phyloP scores from a whole-genome alignment of 2,797 vertebrate genomes.

The Clamator glandarius region DNA sequence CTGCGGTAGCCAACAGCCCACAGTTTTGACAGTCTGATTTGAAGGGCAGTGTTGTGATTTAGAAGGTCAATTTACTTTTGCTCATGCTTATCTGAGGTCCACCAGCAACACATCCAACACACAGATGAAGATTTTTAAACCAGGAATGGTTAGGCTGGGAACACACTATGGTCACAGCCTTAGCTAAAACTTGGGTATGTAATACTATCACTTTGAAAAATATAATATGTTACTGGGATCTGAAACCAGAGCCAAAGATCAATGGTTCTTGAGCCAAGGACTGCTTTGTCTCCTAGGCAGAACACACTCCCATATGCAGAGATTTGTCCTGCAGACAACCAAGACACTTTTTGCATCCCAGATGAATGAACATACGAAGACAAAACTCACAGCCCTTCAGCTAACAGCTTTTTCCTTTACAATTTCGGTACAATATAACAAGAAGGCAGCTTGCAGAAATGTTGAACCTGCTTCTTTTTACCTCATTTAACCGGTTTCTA shows the following conservation, averaged over 20 bases:
- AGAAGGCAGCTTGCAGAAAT: conserved; percentile 6
- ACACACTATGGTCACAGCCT: background rate
- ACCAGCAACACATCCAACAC: background rate
- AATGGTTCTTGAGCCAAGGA: background rate
- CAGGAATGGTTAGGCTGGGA: background rate
- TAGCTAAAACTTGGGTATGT: background rate
- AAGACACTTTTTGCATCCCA: background rate
- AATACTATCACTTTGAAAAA: background rate
- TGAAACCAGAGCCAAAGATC: background rate
- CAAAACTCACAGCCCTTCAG: background rate
- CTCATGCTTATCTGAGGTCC: background rate
- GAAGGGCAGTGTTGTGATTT: conserved; percentile 10
- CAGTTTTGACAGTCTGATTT: background rate
- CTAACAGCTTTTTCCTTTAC: conserved; percentile 1
- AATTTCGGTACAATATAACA: background rate
- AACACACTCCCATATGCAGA: background rate
- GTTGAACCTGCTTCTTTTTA: conserved; percentile 6
- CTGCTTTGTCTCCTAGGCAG: background rate
- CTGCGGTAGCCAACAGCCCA: background rate
- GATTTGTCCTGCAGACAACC: background rate
- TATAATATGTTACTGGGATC: background rate
- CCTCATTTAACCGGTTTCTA: conserved; percentile 28
- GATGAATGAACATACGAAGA: conserved; percentile 2
- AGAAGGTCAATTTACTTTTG: conserved; percentile 13
- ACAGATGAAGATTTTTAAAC: background rate